Base-by-base conservation (phyloP, 2,797 vertebrate species). In the Lophotriccus pileatus region DNA sequence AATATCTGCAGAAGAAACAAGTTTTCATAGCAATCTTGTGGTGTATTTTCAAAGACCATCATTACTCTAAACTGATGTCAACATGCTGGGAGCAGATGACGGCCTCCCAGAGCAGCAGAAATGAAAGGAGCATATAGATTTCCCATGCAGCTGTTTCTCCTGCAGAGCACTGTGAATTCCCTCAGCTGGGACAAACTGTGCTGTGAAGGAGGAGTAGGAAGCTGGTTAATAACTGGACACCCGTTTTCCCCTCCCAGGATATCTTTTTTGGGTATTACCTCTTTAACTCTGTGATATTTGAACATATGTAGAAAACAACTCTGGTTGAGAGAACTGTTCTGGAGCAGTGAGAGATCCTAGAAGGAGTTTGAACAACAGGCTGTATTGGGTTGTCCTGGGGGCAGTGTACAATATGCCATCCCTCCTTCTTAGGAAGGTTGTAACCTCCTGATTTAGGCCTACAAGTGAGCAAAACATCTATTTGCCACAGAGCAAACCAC, bases 201-300 rank as follows among this genome's bases (percentile, higher is more conserved):
- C 46, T 50, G 17, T 12, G 62, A 75, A 87, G 47, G 34, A 67
- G 16, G 36, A 6, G 17, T 53, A 36, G 49, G 25, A 68, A 41
- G 30, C 8, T 21, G 6, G 7, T 37, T 66, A 47, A 67, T 34
- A 69, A 20, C 16, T 63, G 36, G 32, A 50, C 16, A 55, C 11
- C 1, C 0, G 0, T 25, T 7, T 25, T 7, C 21, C 16, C 12
- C 22, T 50, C 20, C 28, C 32, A 64, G 47, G 6, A 47, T 62
- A 27, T 52, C 4, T 50, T 66, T 39, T 53, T 20, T 28, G 39
- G 13, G 2, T 69, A 34, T 36, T 52, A 53, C 17, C 32, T 20
- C 37, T 91, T 63, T 46, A 72, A 68, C 18, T 68, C 4, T 9
- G 2, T 27, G 43, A 10, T 67, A 36, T 60, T 88, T 86, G 70